Conservation (phyloP, 2,888 invertebrate species). For the Drosophila anceps region DNA sequence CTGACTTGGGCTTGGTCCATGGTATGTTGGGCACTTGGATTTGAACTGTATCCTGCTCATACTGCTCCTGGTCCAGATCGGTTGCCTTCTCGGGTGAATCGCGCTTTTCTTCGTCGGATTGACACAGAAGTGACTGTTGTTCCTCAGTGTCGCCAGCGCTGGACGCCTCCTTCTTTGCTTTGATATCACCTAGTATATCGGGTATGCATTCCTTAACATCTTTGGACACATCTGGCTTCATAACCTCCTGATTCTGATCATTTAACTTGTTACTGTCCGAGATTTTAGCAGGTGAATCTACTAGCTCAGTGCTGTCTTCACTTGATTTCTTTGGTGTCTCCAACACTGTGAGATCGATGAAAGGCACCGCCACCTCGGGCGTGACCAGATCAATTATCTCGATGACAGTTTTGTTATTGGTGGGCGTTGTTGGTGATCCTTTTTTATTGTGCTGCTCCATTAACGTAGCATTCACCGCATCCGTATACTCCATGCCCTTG, state of each 20-base stretch:
- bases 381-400: constrained; percentile 85
- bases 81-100: constrained; percentile 81
- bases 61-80: constrained; percentile 64
- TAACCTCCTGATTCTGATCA: constrained; percentile 75
- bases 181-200: constrained; percentile 83
- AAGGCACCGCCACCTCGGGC: constrained; percentile 81
- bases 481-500: constrained; percentile 84
- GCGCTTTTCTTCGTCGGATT: constrained; percentile 82
- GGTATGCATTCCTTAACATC: constrained; percentile 84
- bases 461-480: constrained; percentile 83
- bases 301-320: constrained; percentile 67
- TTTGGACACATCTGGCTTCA: constrained; percentile 83
- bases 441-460: constrained; percentile 80
- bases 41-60: constrained; percentile 84
- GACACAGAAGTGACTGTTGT: constrained; percentile 67
- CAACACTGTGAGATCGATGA: constrained; percentile 80
- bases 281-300: constrained; percentile 37
- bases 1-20: constrained; percentile 87
- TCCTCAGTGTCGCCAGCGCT: constrained; percentile 57
- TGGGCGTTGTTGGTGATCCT: constrained; percentile 75
- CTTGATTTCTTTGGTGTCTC: constrained; percentile 76
- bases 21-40: constrained; percentile 88
- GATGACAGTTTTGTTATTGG: constrained; percentile 79
- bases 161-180: constrained; percentile 43
- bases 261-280: constrained; percentile 81